Base-by-base conservation (phyloP, 2,797 vertebrate genomes). In the Octomys mimax region DNA sequence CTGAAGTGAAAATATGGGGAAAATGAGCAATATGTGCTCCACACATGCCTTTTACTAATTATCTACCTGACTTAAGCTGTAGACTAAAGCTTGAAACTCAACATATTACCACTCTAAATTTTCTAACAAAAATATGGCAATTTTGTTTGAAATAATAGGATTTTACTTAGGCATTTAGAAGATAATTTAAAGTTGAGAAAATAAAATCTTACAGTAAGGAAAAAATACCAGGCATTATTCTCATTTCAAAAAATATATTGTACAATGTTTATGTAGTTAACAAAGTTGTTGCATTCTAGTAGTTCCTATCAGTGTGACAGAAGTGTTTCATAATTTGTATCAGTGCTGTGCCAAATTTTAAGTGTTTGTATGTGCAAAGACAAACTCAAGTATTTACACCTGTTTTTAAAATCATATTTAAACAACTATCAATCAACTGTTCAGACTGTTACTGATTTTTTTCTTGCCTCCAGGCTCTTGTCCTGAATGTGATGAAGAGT, bases 241-340 rank as follows among this genome's bases (percentile, higher is more conserved):
- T 77, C 82, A 9, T 92, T 96, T 89, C 10, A 79, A 22, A 57
- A 54, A 95, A 78, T 26, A 7, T 93, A 16, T 1, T 86, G 1
- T 42, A 10, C 8, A 80, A 1, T 93, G 4, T 92, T 87, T 96
- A 80, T 71, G 0, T 61, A 26, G 8, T 9, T 87, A 62, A 77
- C 24, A 28, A 92, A 80, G 11, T 92, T 94, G 46, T 68, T 91
- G 7, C 0, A 85, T 94, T 90, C 93, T 92, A 5, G 0, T 94
- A 90, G 92, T 82, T 85, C 14, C 19, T 64, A 62, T 71, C 93
- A 80, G 85, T 78, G 26, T 68, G 80, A 64, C 26, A 0, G 0
- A 75, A 49, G n/a, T 13, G 31, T 64, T 39, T 82, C 73, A 86
- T 96, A 12, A 93, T 39, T 49, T 0, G 75, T 85, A 59, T 83